Conservation (phyloP, 2,113 vertebrate species). For the Scolopax mira region DNA sequence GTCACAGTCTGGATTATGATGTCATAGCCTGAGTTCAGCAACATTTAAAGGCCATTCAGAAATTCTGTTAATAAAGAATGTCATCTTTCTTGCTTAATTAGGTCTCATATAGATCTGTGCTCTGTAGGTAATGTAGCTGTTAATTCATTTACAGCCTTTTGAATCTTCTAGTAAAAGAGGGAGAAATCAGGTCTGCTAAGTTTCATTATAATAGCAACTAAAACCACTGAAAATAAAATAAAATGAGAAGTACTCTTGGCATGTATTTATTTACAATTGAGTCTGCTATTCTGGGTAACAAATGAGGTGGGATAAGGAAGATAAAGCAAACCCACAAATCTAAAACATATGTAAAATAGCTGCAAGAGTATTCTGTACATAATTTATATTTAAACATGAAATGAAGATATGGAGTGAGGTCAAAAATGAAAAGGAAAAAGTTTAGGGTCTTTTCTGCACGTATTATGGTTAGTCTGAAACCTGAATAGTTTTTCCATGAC, state of each 20-base stretch:
- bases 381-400: neutral
- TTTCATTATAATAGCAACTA: neutral
- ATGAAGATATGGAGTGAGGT: neutral
- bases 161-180: neutral
- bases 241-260: neutral
- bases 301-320: neutral
- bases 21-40: neutral
- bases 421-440: neutral
- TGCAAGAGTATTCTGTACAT: neutral
- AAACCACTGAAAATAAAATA: neutral
- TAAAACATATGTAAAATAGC: neutral
- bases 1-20: neutral
- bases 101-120: neutral
- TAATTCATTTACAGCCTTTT: neutral
- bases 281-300: neutral
- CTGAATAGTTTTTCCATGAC: constrained; percentile 7
- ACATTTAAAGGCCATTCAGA: neutral
- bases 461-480: neutral
- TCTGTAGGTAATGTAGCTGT: neutral
- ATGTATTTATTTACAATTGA: neutral
- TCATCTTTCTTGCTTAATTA: neutral
- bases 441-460: neutral
- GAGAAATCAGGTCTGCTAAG: neutral
- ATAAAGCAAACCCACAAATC: constrained; percentile 1
- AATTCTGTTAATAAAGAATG: neutral